Base-by-base conservation (phyloP, 2,888 invertebrate genomes). In the Aphidius colemani region DNA sequence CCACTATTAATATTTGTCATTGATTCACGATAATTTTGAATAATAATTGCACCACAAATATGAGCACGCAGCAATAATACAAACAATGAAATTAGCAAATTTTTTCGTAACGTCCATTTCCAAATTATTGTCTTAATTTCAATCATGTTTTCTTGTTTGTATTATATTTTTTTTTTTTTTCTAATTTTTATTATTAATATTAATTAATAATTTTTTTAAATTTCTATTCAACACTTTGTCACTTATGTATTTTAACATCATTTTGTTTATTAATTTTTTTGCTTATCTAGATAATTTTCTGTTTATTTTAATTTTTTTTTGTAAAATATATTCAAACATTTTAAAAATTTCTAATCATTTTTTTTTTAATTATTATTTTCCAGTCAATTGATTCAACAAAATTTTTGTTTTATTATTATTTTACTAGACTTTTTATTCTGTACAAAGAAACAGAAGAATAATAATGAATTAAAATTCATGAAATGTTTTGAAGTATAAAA, bases 21-120 rank as follows among this genome's bases (percentile, higher is more conserved):
- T 64, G 78, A 45, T 44, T 61, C 59, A 7, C 45, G 59, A 30
- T 44, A 51, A 53, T 44, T 48, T 39, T 57, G 41, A 8, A 61
- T 43, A 4, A 59, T 53, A 10, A 61, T 51, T 53, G 59, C 59
- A 6, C 50, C 50, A 55, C 40, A 41, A n/a, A 49, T 40, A 18
- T 40, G 7, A 30, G 44, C 45, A 5, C 30, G 18, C 11, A 39
- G 44, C 11, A 18, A 49, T 40, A 53, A 11, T 7, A 58, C 2
- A 43, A 61, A 6, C 6, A 61, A 58, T 7, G 10, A 58, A 46
- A 58, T 44, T 40, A 50, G 9, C 7, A 61, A 18, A 49, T 61
- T 58, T 41, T 41, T 49, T 43, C 39, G 18, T 11, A 41, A 41
- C 40, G 48, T 59, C 59, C 59, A 44, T 44, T 55, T 59, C 48